A percentile compares a stretch with the other conserved stretches of the same genome.
These are phyloP conservation scores for Naso thynnoides DNA, from an alignment of 2,797 vertebrate genomes.

Conservation along the genomic window DNA sequence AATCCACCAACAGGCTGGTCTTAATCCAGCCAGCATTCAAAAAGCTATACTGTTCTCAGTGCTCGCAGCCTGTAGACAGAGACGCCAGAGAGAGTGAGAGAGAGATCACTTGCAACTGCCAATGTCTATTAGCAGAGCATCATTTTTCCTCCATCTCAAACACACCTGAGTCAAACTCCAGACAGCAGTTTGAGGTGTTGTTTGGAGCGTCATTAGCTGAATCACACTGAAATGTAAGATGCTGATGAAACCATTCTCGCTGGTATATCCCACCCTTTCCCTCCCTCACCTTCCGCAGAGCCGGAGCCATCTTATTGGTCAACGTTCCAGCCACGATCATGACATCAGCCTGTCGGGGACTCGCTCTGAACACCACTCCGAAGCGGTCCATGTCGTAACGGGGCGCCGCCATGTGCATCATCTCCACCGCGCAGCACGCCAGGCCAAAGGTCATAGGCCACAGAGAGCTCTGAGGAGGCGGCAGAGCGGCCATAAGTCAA, in stretches of 20 bases:
- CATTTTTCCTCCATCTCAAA: neutral
- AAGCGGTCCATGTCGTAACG: constrained; percentile 99
- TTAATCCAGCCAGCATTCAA: constrained; percentile 65
- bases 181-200: neutral
- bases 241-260: neutral
- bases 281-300: constrained; percentile 91
- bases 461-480: constrained; percentile 89
- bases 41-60: constrained; percentile 60
- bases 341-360: constrained; percentile 94
- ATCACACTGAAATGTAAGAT: neutral
- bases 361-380: constrained; percentile 96
- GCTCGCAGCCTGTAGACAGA: constrained; percentile 27
- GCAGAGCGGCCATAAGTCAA: neutral
- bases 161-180: constrained; percentile 7
- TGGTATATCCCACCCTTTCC: neutral
- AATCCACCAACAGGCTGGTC: constrained; percentile 50
- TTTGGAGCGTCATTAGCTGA: neutral
- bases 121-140: neutral
- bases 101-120: neutral
- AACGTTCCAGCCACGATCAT: constrained; percentile 98
- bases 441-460: constrained; percentile 99
- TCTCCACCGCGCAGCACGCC: constrained; percentile 97
- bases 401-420: constrained; percentile 99
- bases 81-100: constrained; percentile 17
- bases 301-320: constrained; percentile 98